Evolutionary conservation across 2,113 vertebrate species (phyloP).

Genomic region (Leucoraja erinaceus): DNA sequence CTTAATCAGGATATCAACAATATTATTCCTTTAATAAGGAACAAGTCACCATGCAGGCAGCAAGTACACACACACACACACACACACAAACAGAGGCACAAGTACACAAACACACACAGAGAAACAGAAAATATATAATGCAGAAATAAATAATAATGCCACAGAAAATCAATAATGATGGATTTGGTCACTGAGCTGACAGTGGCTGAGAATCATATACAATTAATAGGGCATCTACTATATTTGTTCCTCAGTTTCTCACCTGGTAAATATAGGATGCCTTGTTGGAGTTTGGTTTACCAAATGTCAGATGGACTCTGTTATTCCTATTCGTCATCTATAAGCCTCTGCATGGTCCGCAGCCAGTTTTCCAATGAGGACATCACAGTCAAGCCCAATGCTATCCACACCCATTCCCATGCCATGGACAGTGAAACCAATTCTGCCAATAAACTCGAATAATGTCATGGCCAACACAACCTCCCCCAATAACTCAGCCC

Average conservation of each 20-base stretch:
- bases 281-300: not conserved
- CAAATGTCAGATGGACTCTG: not conserved
- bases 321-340: not conserved
- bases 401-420: not conserved
- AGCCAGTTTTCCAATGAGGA: not conserved
- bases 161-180: not conserved
- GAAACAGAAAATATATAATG: not conserved
- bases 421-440: too few species aligned
- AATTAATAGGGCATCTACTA: not conserved
- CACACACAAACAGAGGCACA: too few species aligned
- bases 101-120: not conserved
- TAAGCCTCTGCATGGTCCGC: not conserved
- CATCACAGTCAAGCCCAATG: not conserved
- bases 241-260: slow-evolving; percentile 1
- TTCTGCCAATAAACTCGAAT: too few species aligned
- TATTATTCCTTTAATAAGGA: too few species aligned
- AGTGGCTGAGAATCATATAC: slow-evolving; percentile 3
- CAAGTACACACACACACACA: too few species aligned
- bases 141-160: not conserved
- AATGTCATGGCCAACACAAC: too few species aligned
- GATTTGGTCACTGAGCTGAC: slow-evolving; percentile 7
- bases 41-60: too few species aligned
- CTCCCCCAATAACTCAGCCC: too few species aligned
- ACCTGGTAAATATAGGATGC: not conserved
- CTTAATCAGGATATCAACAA: not conserved